A percentile compares a stretch with the other conserved stretches of the same genome.
phyloP scores from a whole-genome alignment of 1,140 invertebrate genomes.

The Pseudomyrmex sp. region DNA sequence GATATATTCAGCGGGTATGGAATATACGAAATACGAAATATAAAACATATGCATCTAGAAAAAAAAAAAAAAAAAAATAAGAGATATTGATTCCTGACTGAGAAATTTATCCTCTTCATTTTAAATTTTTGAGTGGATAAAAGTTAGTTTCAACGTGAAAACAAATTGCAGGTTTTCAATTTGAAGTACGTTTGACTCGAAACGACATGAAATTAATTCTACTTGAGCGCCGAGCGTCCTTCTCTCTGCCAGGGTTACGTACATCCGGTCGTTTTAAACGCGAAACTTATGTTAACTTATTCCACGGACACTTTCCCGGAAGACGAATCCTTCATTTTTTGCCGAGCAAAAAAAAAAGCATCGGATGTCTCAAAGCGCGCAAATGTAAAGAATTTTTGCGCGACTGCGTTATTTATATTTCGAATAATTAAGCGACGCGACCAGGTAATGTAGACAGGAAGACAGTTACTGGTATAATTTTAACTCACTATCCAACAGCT shows the following conservation, averaged over 20 bases:
- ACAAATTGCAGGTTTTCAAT: constrained; percentile 25
- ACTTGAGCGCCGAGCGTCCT: not conserved
- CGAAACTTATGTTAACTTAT: constrained; percentile 35
- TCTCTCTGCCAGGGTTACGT: not conserved
- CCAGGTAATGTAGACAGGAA: not conserved
- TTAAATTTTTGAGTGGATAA: constrained; percentile 15
- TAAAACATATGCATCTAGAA: too few relatives aligned
- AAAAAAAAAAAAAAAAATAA: not conserved
- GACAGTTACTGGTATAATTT: constrained; percentile 48
- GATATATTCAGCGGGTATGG: too few relatives aligned
- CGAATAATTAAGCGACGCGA: constrained; percentile 11
- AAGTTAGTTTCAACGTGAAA: constrained; percentile 21
- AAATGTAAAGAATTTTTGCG: not conserved
- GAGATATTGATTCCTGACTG: not conserved
- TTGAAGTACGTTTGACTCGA: constrained; percentile 19
- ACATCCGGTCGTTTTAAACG: constrained; percentile 2
- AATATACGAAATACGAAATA: too few relatives aligned
- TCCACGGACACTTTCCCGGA: not conserved
- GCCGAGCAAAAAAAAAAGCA: not conserved
- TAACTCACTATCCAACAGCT: constrained; percentile 44
- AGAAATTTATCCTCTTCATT: not conserved
- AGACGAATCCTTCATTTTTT: not conserved
- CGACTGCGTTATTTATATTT: constrained; percentile 29
- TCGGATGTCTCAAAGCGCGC: not conserved
- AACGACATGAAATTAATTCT: constrained; percentile 30